These are phyloP conservation scores for Seladonia tumulorum DNA, from an alignment of 2,888 invertebrate genomes.

Conservation along the genomic window DNA sequence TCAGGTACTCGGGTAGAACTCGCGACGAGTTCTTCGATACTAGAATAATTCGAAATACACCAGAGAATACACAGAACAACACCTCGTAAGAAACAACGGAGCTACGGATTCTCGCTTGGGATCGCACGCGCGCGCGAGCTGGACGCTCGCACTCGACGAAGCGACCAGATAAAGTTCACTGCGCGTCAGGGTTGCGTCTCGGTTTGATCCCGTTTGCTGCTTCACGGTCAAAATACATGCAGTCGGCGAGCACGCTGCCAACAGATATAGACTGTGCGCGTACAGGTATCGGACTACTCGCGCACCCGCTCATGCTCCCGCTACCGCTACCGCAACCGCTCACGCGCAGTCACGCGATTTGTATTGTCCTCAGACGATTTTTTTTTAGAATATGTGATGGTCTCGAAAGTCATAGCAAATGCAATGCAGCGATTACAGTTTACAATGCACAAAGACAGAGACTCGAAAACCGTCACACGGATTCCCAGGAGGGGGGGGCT, in stretches of 20 bases:
- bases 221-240: slow-evolving; percentile 54
- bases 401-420: background rate
- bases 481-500: no score
- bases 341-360: slow-evolving; percentile 43
- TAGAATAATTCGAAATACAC: background rate
- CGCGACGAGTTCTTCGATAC: background rate
- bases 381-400: background rate
- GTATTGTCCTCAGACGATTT: background rate
- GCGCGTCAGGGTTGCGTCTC: slow-evolving; percentile 54
- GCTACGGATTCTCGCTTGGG: slow-evolving; percentile 27
- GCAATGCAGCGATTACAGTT: background rate
- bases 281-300: slow-evolving; percentile 45
- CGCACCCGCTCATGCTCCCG: background rate
- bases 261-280: slow-evolving; percentile 39
- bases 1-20: no score
- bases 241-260: slow-evolving; percentile 37
- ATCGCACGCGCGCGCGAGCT: background rate
- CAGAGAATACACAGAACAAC: background rate
- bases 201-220: slow-evolving; percentile 56
- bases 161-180: slow-evolving; percentile 46
- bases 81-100: slow-evolving; percentile 15
- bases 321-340: slow-evolving; percentile 19
- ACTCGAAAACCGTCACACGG: no score
- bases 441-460: background rate
- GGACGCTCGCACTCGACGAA: slow-evolving; percentile 23